Percentiles rank a stretch among this genome's conserved stretches.
phyloP scores from a whole-genome alignment of 2,888 invertebrate genomes.

The Ptilodon capucinus region DNA sequence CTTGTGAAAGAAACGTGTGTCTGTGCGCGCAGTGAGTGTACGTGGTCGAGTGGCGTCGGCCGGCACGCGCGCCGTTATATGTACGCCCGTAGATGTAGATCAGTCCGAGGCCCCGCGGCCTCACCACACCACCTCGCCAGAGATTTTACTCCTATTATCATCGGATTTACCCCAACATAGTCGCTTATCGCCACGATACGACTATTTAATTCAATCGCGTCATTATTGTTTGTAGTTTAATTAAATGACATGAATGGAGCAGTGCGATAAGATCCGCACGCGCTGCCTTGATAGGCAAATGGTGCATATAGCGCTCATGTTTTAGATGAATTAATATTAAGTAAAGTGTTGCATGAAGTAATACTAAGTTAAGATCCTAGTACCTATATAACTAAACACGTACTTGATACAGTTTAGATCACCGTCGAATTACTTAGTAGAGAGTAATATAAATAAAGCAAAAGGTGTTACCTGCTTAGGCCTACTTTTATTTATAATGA shows the following conservation, averaged over 20 bases:
- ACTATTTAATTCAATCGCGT: slow-evolving; percentile 10
- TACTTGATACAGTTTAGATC: too few relatives aligned
- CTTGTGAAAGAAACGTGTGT: slow-evolving; percentile 21
- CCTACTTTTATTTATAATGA: too few relatives aligned
- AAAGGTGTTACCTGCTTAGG: too few relatives aligned
- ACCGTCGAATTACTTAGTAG: too few relatives aligned
- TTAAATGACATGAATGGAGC: slow-evolving; percentile 26
- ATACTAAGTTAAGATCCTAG: too few relatives aligned
- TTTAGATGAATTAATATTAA: too few relatives aligned
- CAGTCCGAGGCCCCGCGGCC: slow-evolving; percentile 30
- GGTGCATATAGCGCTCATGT: slow-evolving; percentile 19
- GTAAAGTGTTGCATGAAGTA: too few relatives aligned
- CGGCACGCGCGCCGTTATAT: slow-evolving; percentile 42
- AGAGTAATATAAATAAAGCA: too few relatives aligned
- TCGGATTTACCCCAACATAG: slow-evolving; percentile 13
- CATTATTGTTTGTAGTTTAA: slow-evolving; percentile 19
- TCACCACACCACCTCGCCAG: slow-evolving; percentile 16
- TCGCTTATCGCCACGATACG: slow-evolving; percentile 13
- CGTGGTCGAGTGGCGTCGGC: slow-evolving; percentile 52
- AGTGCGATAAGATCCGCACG: slow-evolving; percentile 14
- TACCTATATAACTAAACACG: too few relatives aligned
- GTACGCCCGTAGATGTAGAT: slow-evolving; percentile 32
- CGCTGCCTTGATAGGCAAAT: slow-evolving; percentile 13
- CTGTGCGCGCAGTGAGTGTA: slow-evolving; percentile 39
- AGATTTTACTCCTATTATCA: too few relatives aligned